Percentiles rank a stretch among this genome's conserved stretches.
These are phyloP conservation scores for Parnassius apollo DNA, from an alignment of 2,888 invertebrate species.

Conservation along the genomic window DNA sequence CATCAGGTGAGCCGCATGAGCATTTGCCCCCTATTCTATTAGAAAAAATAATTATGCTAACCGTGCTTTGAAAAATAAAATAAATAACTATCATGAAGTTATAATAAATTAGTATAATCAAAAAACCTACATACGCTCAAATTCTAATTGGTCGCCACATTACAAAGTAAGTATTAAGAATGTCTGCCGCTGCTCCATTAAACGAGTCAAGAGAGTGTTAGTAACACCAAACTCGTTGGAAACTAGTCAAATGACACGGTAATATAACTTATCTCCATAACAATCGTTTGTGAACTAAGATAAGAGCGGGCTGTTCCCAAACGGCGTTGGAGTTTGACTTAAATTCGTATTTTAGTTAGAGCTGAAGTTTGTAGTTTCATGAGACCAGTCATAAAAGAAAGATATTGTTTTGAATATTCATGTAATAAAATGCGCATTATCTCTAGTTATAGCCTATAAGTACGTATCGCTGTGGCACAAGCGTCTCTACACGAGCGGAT, in stretches of 20 bases:
- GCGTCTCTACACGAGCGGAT: too few relatives aligned
- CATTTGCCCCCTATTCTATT: too few relatives aligned
- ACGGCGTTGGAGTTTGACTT: conserved; percentile 13
- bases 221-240: conserved; percentile 23
- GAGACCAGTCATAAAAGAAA: not conserved
- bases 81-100: too few relatives aligned
- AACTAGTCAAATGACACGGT: conserved; percentile 25
- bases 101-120: too few relatives aligned
- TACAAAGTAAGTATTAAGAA: not conserved
- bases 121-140: not conserved
- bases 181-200: not conserved
- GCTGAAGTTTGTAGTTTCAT: conserved; percentile 8
- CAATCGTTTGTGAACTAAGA: conserved; percentile 33
- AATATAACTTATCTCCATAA: conserved; percentile 31
- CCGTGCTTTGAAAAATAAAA: too few relatives aligned
- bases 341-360: conserved; percentile 24
- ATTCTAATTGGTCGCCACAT: not conserved
- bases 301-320: conserved; percentile 29
- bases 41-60: too few relatives aligned
- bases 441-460: too few relatives aligned
- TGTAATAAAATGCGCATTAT: too few relatives aligned
- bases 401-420: too few relatives aligned
- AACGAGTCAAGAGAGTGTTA: conserved; percentile 18
- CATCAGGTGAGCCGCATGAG: too few relatives aligned
- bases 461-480: too few relatives aligned